Evolutionary conservation across 2,113 vertebrate species (phyloP).

Genomic region (Paramisgurnus dabryanus): DNA sequence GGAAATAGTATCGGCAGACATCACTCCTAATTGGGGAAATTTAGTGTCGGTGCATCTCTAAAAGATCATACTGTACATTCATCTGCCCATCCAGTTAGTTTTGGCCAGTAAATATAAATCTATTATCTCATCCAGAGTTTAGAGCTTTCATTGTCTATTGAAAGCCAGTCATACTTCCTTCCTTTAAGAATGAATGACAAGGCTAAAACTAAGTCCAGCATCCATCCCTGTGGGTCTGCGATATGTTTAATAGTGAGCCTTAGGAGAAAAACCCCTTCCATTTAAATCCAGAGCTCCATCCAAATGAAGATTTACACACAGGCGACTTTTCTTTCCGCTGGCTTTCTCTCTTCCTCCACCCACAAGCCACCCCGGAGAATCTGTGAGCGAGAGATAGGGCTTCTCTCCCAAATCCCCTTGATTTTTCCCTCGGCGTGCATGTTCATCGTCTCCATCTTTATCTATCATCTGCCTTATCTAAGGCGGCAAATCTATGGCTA

Average conservation of each 20-base stretch:
- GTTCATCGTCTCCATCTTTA: conserved; percentile 49
- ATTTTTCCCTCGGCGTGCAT: conserved; percentile 45
- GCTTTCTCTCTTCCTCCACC: conserved; percentile 51
- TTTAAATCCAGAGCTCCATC: conserved; percentile 54
- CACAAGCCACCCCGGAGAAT: conserved; percentile 58
- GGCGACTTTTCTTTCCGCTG: conserved; percentile 45
- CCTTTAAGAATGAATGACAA: conserved; percentile 42
- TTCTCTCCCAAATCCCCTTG: conserved; percentile 60
- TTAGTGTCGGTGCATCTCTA: too few relatives aligned
- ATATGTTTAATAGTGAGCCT: conserved; percentile 50
- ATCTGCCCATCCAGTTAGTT: not conserved
- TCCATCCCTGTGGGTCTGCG: conserved; percentile 42
- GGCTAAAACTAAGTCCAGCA: conserved; percentile 29
- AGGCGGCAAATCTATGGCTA: conserved; percentile 44
- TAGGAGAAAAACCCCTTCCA: conserved; percentile 35
- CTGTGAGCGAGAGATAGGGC: conserved; percentile 63
- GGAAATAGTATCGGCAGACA: too few relatives aligned
- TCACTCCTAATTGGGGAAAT: too few relatives aligned
- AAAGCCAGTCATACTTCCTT: conserved; percentile 28
- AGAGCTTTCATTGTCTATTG: not conserved
- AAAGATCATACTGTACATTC: not conserved
- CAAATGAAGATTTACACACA: conserved; percentile 55
- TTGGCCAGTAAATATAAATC: not conserved
- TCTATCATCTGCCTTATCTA: conserved; percentile 53
- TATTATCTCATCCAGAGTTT: conserved; percentile 28